These are phyloP conservation scores for Delia radicum DNA, from an alignment of 1,140 invertebrate genomes.

Conservation along the genomic window DNA sequence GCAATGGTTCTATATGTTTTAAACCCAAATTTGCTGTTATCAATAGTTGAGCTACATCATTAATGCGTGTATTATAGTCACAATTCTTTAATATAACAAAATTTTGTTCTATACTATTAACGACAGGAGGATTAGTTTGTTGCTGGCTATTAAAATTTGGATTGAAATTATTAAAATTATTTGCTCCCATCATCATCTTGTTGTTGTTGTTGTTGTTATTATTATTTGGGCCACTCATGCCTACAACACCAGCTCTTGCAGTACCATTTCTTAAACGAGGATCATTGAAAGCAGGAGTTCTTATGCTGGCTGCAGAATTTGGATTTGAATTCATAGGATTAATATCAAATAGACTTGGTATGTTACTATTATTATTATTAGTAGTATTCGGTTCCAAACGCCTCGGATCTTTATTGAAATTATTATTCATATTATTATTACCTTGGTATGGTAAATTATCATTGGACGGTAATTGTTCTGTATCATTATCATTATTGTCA, in stretches of 20 bases:
- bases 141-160: not conserved
- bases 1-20: slow-evolving; percentile 74
- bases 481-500: not conserved
- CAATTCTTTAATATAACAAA: slow-evolving; percentile 74
- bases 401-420: not conserved
- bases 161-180: slow-evolving; percentile 26
- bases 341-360: slow-evolving; percentile 23
- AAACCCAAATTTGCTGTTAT: slow-evolving; percentile 74
- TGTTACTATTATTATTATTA: not conserved
- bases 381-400: not conserved
- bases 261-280: slow-evolving; percentile 39
- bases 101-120: slow-evolving; percentile 32
- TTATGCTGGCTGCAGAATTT: not conserved
- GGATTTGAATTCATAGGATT: slow-evolving; percentile 27
- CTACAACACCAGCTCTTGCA: not conserved
- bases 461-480: not conserved
- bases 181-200: not conserved
- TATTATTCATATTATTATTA: not conserved
- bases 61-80: slow-evolving; percentile 71
- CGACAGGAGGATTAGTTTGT: slow-evolving; percentile 28
- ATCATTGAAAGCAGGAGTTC: slow-evolving; percentile 32
- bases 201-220: too few species aligned
- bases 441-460: not conserved
- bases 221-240: not conserved
- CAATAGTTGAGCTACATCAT: slow-evolving; percentile 80